Percentiles rank a stretch among this genome's conserved stretches.
These are phyloP conservation scores for Laticauda colubrina DNA, from an alignment of 2,113 vertebrate genomes.

Conservation along the genomic window DNA sequence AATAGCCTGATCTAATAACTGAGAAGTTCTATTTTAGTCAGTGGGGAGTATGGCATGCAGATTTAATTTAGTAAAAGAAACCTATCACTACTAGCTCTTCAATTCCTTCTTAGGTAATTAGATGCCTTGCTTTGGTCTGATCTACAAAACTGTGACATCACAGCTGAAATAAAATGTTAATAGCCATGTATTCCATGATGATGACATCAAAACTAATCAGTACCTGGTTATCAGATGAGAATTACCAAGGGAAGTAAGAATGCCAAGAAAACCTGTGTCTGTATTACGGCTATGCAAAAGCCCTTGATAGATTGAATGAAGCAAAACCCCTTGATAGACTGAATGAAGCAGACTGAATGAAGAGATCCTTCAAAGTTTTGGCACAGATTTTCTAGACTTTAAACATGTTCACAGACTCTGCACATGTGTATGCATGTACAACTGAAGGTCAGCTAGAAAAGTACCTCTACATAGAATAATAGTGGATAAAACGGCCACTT, in stretches of 20 bases:
- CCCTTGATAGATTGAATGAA: not conserved
- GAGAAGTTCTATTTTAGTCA: not conserved
- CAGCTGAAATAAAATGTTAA: not conserved
- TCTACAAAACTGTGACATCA: not conserved
- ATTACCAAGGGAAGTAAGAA: not conserved
- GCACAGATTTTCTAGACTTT: not conserved
- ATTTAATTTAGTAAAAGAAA: not conserved
- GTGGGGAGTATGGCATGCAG: not conserved
- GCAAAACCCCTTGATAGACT: not conserved
- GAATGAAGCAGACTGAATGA: not conserved
- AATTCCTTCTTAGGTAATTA: not conserved
- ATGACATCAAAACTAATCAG: not conserved
- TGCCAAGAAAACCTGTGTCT: not conserved
- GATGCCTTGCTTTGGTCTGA: not conserved
- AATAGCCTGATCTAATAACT: not conserved
- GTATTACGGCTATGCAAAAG: not conserved
- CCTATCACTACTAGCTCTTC: not conserved
- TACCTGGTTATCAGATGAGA: not conserved
- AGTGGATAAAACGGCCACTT: not conserved
- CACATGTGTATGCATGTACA: not conserved
- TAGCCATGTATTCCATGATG: not conserved
- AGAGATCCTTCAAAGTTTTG: not conserved
- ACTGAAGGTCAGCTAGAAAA: not conserved
- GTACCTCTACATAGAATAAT: not conserved
- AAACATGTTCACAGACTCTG: not conserved